Conservation (phyloP, 1,140 invertebrate genomes). For the Diabrotica virgifera region DNA sequence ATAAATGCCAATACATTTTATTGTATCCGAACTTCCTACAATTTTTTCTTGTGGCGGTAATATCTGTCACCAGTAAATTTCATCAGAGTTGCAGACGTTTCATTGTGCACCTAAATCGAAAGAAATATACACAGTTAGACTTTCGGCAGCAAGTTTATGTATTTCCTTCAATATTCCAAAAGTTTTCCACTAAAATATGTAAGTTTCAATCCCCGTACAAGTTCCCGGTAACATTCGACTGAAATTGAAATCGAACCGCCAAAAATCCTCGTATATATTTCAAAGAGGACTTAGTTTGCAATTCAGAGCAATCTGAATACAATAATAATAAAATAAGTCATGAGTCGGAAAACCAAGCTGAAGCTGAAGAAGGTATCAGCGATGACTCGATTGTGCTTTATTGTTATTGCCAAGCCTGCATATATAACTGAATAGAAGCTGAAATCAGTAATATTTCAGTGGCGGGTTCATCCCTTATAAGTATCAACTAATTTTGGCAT, state of each 20-base stretch:
- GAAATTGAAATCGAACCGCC: background rate
- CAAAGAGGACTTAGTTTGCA: slow-evolving; percentile 8
- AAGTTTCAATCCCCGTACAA: background rate
- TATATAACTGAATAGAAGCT: too few species aligned
- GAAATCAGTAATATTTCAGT: too few species aligned
- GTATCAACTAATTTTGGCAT: too few species aligned
- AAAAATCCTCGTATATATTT: slow-evolving; percentile 3
- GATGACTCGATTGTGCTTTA: slow-evolving; percentile 13
- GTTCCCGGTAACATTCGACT: background rate
- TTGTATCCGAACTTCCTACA: too few species aligned
- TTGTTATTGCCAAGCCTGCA: slow-evolving; percentile 7
- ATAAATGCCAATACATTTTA: too few species aligned
- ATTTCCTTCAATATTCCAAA: slow-evolving; percentile 3
- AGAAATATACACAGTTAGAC: slow-evolving; percentile 1
- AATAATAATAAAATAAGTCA: slow-evolving; percentile 33
- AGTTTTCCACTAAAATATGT: slow-evolving; percentile 1
- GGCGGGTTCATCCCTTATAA: too few species aligned
- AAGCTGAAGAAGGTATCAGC: background rate
- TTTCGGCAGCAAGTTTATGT: background rate
- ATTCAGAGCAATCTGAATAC: slow-evolving; percentile 24
- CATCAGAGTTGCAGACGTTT: too few species aligned
- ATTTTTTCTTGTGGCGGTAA: too few species aligned
- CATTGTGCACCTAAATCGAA: background rate
- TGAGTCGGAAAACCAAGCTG: slow-evolving; percentile 15
- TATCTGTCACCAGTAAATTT: too few species aligned